Percentiles rank a stretch among this genome's conserved stretches.
Evolutionary conservation across 2,113 vertebrate species (phyloP).

Genomic region (Microtus ochrogaster): DNA sequence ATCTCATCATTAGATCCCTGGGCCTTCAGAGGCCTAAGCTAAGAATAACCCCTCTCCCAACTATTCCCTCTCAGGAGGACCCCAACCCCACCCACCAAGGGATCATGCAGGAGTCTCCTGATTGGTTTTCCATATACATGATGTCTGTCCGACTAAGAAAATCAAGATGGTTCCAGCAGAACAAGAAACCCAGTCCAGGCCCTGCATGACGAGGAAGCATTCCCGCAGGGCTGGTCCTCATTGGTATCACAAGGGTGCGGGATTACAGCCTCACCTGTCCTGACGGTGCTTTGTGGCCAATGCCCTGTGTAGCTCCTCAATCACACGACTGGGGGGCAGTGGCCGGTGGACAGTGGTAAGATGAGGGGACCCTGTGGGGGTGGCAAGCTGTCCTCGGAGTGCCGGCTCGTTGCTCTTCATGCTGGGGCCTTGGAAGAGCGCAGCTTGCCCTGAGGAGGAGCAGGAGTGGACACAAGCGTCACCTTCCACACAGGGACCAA

Average conservation of each 20-base stretch:
- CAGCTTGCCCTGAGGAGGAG: constrained; percentile 88
- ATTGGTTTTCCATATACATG: rapidly evolving
- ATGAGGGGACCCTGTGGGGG: constrained; percentile 94
- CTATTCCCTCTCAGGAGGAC: rapidly evolving
- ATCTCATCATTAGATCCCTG: rapidly evolving
- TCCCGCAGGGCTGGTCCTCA: rapidly evolving
- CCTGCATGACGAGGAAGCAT: rapidly evolving
- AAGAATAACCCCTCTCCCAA: rapidly evolving
- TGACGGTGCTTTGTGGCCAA: constrained; percentile 97
- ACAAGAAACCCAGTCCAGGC: rapidly evolving
- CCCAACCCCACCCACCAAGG: rapidly evolving
- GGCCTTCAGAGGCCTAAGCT: too few relatives aligned
- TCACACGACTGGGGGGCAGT: constrained; percentile 96
- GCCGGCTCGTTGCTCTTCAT: constrained; percentile 84
- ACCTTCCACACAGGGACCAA: constrained; percentile 88
- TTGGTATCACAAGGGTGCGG: rapidly evolving
- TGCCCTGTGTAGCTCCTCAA: constrained; percentile 96
- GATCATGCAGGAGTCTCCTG: rapidly evolving
- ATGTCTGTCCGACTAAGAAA: rapidly evolving
- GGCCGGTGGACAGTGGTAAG: constrained; percentile 90
- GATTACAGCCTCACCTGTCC: constrained; percentile 89
- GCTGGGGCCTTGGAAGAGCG: constrained; percentile 85
- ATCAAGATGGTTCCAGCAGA: rapidly evolving
- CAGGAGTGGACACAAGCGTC: constrained; percentile 84
- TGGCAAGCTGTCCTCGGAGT: constrained; percentile 91